Evolutionary conservation across 2,797 vertebrate genomes (phyloP), one percentile per base, ranked within the genome.

Genomic region (Masticophis lateralis): DNA sequence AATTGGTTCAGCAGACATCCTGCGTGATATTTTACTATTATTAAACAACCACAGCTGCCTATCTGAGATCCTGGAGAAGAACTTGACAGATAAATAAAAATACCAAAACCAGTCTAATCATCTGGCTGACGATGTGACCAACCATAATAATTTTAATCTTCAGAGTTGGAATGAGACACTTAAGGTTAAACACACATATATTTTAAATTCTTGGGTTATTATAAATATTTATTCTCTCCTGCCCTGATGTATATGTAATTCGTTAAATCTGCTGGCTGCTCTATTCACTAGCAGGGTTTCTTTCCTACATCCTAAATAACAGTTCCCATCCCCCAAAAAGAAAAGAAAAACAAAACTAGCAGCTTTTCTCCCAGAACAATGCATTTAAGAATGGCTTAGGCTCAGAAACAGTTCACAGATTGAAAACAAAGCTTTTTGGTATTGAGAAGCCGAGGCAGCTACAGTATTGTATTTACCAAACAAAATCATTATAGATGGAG

Each of bases 381-480:
- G 5, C 0, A n/a, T 83, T 55, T 87, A 0, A 86, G 86, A 10
- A 25, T 57, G 95, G 2, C 0, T 83, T n/a, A 0, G 13, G 20
- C 16, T 43, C 13, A 56, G 5, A 87, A 0, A 79, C 2, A 55
- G 1, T 10, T 5, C 2, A 22, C 66, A 20, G n/a, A 88, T 2
- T 32, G 32, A 18, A 90, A 93, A 0, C 25, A 16, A 94, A 88
- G 43, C 43, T 91, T 14, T 93, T 22, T 3, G 4, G 0, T 22
- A 5, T 2, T 57, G 86, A 86, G 83, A 95, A 94, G 61, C 1
- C n/a, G 55, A 47, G 59, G 63, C 22, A 43, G 53, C 83, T 89
- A 74, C 16, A 74, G 32, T 74, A 5, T 86, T 60, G 92, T 0
- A 32, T 93, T 92, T 94, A 90, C 25, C 74, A 92, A 91, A n/a